Base-by-base conservation (phyloP, 2,888 invertebrate species). In the Drosophila setosimentum region DNA sequence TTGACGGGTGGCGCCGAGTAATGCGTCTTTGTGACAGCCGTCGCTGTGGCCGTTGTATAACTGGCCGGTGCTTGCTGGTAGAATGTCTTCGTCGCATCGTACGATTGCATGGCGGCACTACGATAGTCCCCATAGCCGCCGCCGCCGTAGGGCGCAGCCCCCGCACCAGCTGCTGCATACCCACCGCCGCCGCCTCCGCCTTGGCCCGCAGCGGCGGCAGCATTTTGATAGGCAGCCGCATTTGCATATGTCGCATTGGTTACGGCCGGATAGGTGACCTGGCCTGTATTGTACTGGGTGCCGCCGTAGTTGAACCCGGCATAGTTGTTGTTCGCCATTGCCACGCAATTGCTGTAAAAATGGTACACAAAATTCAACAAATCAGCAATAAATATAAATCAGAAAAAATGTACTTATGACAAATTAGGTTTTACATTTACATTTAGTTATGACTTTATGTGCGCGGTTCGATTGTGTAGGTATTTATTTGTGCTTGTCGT, bases 291-390 rank as follows among this genome's bases (percentile, higher is more conserved):
- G 93, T 98, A 98, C 95, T 98, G 98, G 92, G 97, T 97, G 93
- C 97, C 97, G 92, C 97, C 97, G 94, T 98, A 97, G 92, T 97
- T 97, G 95, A 98, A 98, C 93, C 97, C 97, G 94, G 97, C 97
- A 95, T 98, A 98, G 95, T 98, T 98, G 95, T 98, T 98, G 94
- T 97, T 90, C 54, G 92, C 90, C 92, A 92, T 92, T 78, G 73
- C 83, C 75, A 66, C 74, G 79, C 75, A 71, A 75, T 78, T 78
- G 79, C 73, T 78, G 68, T 54, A 54, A 73, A 73, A 80, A 76
- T 45, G n/a, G 40, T 59, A 78, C 57, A 72, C 51, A 78, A 73
- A 78, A 81, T 76, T 82, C 69, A 78, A 81, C 82, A 78, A 78
- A 87, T 84, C 68, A 78, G 74, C 87, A 78, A 84, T 89, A 78